phyloP scores from a whole-genome alignment of 2,113 vertebrate genomes.

The Trogon surrucura region DNA sequence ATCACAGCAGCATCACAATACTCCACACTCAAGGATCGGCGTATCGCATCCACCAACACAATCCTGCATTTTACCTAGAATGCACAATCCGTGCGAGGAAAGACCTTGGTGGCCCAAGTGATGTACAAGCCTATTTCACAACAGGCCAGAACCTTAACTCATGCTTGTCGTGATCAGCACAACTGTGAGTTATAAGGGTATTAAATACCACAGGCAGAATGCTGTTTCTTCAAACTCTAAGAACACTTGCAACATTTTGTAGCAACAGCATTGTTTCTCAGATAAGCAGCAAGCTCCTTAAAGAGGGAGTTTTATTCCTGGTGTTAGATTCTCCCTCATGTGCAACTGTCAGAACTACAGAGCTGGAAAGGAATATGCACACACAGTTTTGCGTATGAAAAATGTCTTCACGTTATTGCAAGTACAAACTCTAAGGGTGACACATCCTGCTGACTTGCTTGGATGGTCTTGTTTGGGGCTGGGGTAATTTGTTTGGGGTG shows the following conservation, averaged over 20 bases:
- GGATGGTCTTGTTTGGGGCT: background rate
- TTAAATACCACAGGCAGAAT: background rate
- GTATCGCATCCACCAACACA: background rate
- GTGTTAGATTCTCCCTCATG: background rate
- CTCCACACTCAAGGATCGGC: background rate
- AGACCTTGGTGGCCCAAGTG: background rate
- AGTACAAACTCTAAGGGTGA: background rate
- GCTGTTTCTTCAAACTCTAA: background rate
- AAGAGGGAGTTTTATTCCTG: background rate
- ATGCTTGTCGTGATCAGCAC: background rate
- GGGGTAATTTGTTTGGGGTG: background rate
- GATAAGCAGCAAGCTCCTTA: background rate
- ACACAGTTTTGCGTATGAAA: background rate
- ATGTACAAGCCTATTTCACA: background rate
- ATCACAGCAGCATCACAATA: background rate
- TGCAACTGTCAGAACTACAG: background rate
- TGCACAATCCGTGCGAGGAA: background rate
- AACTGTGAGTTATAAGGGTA: background rate
- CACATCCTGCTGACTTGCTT: background rate
- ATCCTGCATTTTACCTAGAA: background rate
- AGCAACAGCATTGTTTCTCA: background rate
- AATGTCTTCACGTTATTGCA: background rate
- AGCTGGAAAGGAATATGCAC: background rate
- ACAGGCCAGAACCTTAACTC: background rate
- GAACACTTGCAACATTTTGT: background rate